Base-by-base conservation (phyloP, 2,797 vertebrate genomes). In the Rhinichthys osculus region DNA sequence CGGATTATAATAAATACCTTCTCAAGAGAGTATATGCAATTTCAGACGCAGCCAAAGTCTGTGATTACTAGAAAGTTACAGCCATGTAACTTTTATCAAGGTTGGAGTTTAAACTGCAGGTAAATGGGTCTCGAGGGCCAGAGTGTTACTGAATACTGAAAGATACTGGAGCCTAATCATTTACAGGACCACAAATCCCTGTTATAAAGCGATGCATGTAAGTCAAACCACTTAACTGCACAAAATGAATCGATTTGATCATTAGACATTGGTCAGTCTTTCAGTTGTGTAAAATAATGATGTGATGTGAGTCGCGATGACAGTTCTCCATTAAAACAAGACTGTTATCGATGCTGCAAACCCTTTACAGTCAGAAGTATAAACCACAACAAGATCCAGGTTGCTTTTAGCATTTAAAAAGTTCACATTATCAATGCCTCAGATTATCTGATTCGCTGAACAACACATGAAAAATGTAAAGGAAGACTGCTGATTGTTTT, bases 271-370 rank as follows among this genome's bases (percentile, higher is more conserved):
- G 62, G 17, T 38, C 47, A 17, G 5, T 70, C 27, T 83, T 30
- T 62, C 27, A 6, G 40, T 50, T n/a, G 13, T 64, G 21, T 42
- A n/a, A 35, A n/a, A 52, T 59, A 66, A 64, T 64, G 16, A 19
- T 66, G 21, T 30, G 21, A 50, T 35, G 81, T 64, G 40, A 23
- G 40, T 44, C 40, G 47, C 21, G 35, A 33, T 17, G 17, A 10
- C 21, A n/a, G 44, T 14, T 38, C 30, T 81, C 66, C 67, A 71
- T 81, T 69, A 54, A 67, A 54, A 54, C 66, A n/a, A 27, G 17
- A 44, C n/a, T 35, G 11, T 47, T 27, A 33, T 30, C 67, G 33
- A 84, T 40, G 57, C 30, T 38, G 59, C n/a, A 72, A 27, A 42
- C 73, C 17, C 3, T 17, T 72, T 42, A 38, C 9, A 13, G n/a